These are phyloP conservation scores for Amaurobius ferox DNA, from an alignment of 2,888 invertebrate species.

Conservation along the genomic window DNA sequence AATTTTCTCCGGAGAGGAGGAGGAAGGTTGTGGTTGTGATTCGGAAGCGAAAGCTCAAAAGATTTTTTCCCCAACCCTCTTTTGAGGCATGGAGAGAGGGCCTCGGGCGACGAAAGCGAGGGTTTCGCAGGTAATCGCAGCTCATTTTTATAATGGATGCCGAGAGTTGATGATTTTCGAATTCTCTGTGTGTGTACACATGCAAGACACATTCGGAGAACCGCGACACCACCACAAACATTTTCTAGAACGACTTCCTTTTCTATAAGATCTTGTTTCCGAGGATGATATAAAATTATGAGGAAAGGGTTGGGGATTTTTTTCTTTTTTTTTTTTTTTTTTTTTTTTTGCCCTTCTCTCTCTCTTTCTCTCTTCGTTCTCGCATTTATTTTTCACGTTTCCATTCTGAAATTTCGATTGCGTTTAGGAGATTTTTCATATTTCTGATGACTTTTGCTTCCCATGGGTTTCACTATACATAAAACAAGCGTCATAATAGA, in stretches of 20 bases:
- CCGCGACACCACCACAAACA: neutral
- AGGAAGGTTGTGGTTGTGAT: conserved; percentile 35
- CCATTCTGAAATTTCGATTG: neutral
- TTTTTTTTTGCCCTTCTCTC: neutral
- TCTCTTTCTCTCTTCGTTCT: neutral
- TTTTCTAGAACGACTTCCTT: neutral
- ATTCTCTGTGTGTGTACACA: neutral
- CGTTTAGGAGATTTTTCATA: conserved; percentile 1
- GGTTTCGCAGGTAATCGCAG: conserved; percentile 37
- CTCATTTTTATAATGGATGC: conserved; percentile 67
- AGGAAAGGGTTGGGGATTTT: conserved; percentile 1
- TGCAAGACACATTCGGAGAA: neutral
- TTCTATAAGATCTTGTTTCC: conserved; percentile 12
- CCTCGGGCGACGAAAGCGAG: conserved; percentile 35
- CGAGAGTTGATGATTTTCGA: conserved; percentile 38
- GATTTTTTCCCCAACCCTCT: conserved; percentile 37
- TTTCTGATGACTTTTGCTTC: conserved; percentile 13
- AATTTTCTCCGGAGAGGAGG: conserved; percentile 4
- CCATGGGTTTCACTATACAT: conserved; percentile 6
- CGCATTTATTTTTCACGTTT: neutral
- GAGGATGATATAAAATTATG: conserved; percentile 3
- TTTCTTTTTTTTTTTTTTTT: neutral
- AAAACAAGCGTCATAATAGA: conserved; percentile 14
- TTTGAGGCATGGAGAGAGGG: conserved; percentile 22
- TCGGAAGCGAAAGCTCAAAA: conserved; percentile 59